Evolutionary conservation across 92 coral and sea anemone genomes (phyloP).

Genomic region (Actinernus sp.): DNA sequence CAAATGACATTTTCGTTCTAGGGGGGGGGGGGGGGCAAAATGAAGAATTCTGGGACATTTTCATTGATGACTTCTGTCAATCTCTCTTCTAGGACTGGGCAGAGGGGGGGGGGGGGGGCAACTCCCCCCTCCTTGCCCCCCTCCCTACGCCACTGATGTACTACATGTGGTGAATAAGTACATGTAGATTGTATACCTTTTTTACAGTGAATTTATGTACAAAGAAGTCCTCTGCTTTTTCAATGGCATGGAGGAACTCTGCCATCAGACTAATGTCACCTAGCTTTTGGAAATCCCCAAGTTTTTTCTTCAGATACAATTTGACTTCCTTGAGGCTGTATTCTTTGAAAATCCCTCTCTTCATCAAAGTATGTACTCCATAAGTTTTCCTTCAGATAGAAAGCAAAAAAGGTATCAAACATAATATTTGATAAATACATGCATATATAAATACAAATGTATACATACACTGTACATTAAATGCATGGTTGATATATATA

Average conservation of each 20-base stretch:
- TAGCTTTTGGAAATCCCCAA: slow-evolving; percentile 17
- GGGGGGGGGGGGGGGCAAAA: no score
- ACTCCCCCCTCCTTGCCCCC: no score
- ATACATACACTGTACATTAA: no score
- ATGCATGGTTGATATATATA: no score
- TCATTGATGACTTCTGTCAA: no score
- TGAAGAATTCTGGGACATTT: no score
- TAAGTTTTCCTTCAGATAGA: slow-evolving; percentile 26
- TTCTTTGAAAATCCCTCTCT: slow-evolving; percentile 48
- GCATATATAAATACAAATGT: no score
- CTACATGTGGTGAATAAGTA: background rate
- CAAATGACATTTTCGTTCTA: no score
- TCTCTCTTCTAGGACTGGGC: no score
- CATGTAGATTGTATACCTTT: slow-evolving; percentile 38
- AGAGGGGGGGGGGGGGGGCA: no score
- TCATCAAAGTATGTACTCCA: slow-evolving; percentile 25
- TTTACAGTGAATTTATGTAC: slow-evolving; percentile 68
- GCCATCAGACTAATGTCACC: slow-evolving; percentile 30
- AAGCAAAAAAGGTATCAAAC: background rate
- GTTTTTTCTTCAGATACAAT: slow-evolving; percentile 28
- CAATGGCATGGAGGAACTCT: slow-evolving; percentile 50
- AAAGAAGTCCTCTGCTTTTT: slow-evolving; percentile 70
- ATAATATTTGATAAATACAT: background rate
- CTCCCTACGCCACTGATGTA: no score
- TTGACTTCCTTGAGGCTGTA: slow-evolving; percentile 42